Conservation (phyloP, 2,888 invertebrate genomes). For the Aleiodes alternator region DNA sequence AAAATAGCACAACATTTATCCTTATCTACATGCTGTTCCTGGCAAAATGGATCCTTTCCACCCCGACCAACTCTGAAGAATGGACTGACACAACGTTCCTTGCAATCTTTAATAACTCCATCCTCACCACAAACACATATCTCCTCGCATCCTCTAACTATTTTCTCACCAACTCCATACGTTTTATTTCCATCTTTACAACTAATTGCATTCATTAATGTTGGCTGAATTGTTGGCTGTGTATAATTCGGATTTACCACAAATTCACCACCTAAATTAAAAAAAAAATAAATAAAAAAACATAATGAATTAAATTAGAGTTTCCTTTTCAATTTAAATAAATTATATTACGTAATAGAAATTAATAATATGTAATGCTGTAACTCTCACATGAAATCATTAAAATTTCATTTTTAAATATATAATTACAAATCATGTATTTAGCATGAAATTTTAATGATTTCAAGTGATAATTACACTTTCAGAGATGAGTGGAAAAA, state of each 20-base stretch:
- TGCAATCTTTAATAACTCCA: constrained; percentile 82
- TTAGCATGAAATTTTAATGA: background rate
- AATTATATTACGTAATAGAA: background rate
- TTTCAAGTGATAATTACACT: background rate
- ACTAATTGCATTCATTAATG: constrained; percentile 51
- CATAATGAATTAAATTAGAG: background rate
- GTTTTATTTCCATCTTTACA: constrained; percentile 70
- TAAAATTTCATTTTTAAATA: no score
- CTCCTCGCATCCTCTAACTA: constrained; percentile 86
- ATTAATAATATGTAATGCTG: background rate
- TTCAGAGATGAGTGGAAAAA: background rate
- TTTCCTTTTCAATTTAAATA: background rate
- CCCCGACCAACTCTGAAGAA: constrained; percentile 83
- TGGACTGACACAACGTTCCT: constrained; percentile 82
- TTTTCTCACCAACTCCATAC: constrained; percentile 81
- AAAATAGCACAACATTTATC: constrained; percentile 85
- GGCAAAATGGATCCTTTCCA: constrained; percentile 83
- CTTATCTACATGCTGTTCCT: constrained; percentile 82
- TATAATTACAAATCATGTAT: no score
- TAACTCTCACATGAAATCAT: no score
- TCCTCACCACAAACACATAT: constrained; percentile 83
- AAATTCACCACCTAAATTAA: constrained; percentile 66
- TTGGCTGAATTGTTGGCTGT: constrained; percentile 57
- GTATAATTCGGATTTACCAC: constrained; percentile 65
- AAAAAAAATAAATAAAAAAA: background rate